Base-by-base conservation (phyloP, 1,140 invertebrate species). In the Temnothorax longispinosus region DNA sequence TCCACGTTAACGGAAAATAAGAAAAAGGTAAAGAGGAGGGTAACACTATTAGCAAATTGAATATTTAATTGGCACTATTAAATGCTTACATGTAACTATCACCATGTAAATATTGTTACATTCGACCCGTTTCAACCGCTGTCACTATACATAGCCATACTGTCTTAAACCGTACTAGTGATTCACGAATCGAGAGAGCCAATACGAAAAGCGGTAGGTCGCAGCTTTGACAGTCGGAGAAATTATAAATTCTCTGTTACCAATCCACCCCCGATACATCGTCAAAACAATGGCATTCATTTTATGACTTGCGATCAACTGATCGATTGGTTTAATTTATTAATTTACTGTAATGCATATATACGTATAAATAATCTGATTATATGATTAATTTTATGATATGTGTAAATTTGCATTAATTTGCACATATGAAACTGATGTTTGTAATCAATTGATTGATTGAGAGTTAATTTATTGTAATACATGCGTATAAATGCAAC, bases 51-150 rank as follows among this genome's bases (percentile, higher is more conserved):
- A 93, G 87, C 78, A 92, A 92, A 86, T 92, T 90, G 85, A 85
- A 92, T 89, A 90, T 87, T 82, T 91, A 91, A 92, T 92, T 88
- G 88, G 90, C 90, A 85, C 89, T 91, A 91, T 69, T 32, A 90
- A 76, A 82, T 89, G 86, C 88, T 87, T 90, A 35, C 56, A 78
- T 90, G 64, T 92, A 88, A 89, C 85, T 87, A 89, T 88, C 90
- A 91, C 89, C 74, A 38, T 94, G 93, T 94, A 93, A 93, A 94
- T 94, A 91, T 78, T 86, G 88, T 92, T 91, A 92, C 62, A 92
- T 86, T 88, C 86, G 77, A 89, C 88, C 81, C 64, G 86, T 89
- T 90, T 82, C 82, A 90, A 78, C 85, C 81, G 86, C 87, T 93
- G 88, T 91, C 85, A 87, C 80, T 87, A 87, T 89, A 86, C 76